Percentiles rank a stretch among this genome's conserved stretches.
phyloP scores from a whole-genome alignment of 2,888 invertebrate species.

The Hemaris fuciformis region DNA sequence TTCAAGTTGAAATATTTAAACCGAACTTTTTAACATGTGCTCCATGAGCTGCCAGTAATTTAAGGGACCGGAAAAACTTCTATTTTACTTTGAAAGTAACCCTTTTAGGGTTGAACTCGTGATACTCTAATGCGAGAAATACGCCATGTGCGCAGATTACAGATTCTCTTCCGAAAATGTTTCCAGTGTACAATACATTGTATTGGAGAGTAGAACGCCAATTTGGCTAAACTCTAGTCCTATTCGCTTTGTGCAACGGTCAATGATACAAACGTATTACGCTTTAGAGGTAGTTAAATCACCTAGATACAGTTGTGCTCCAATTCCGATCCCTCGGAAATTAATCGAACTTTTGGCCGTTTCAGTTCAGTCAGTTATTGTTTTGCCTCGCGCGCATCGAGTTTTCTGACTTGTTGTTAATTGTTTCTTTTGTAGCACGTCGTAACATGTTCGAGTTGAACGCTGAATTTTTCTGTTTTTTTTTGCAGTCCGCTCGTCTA shows the following conservation, averaged over 20 bases:
- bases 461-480: not conserved
- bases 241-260: not conserved
- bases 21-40: not conserved
- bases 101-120: not conserved
- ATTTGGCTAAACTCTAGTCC: not conserved
- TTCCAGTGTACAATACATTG: no score
- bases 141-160: not conserved
- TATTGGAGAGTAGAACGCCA: not conserved
- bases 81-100: not conserved
- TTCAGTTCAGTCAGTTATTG: not conserved
- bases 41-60: not conserved
- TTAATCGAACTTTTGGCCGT: conserved; percentile 3
- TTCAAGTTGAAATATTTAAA: not conserved
- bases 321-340: not conserved
- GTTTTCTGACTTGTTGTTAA: not conserved
- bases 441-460: not conserved
- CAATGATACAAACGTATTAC: not conserved
- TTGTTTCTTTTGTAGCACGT: not conserved
- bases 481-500: not conserved
- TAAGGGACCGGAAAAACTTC: not conserved
- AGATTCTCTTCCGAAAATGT: not conserved
- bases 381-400: not conserved
- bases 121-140: not conserved
- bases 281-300: not conserved
- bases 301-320: not conserved